Base-by-base conservation (phyloP, 2,113 vertebrate species). In the Apus apus region DNA sequence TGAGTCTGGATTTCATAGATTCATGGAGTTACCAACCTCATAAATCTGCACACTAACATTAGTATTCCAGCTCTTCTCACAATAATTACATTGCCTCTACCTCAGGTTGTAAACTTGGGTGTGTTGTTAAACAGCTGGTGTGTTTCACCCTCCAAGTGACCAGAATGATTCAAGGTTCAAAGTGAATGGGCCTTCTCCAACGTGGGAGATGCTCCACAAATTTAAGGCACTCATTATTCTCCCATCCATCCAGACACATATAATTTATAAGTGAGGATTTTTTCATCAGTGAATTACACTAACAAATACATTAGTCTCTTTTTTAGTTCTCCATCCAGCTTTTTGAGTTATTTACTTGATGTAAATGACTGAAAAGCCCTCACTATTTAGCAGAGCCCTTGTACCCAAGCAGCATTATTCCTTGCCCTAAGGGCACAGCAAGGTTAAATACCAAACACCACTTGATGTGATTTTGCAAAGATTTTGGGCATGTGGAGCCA, bases 401-500 rank as follows among this genome's bases (percentile, higher is more conserved):
- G 25, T 45, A 83, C 66, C 40, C 53, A 74, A 60, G 54, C 15
- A 78, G 38, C 6, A 5, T 65, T 85, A 58, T 76, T 87, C 87
- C 58, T 88, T 79, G 34, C 74, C 1, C 2, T n/a, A 71, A 80
- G 67, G 66, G 54, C 43, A 58, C 20, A 67, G 62, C 50, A 73
- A 85, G 79, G 92, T 94, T 80, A 94, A 94, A 90, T 90, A 83
- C 45, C 45, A 70, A 77, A 91, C 2, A 4, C 54, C 43, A 74
- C 86, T 72, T 75, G 53, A 90, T 53, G 73, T 65, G 73, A 48
- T 72, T 93, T 94, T 86, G 62, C 29, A 77, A 77, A 82, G 51
- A 67, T 80, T 79, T 91, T 36, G 75, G 95, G 36, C 73, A 64
- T 74, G 83, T 70, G 75, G 92, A 93, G 72, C 26, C 72, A 93